These are phyloP conservation scores for Elgaria multicarinata DNA, from an alignment of 2,113 vertebrate species.

Conservation along the genomic window DNA sequence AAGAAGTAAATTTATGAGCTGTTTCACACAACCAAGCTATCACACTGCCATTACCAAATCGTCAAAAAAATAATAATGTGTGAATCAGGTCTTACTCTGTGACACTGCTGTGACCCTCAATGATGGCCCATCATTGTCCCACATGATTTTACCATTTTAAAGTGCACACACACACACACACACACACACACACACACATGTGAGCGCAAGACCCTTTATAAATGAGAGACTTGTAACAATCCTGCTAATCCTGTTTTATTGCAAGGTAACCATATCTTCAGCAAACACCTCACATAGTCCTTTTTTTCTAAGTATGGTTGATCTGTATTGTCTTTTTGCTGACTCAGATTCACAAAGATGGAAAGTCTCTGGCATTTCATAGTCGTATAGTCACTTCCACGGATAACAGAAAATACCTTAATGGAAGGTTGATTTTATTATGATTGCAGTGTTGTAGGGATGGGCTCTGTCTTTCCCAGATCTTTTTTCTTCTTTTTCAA, in stretches of 20 bases:
- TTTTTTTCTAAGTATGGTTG: slow-evolving; percentile 1
- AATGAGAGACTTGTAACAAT: slow-evolving; percentile 16
- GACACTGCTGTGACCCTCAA: background rate
- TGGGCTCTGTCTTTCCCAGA: background rate
- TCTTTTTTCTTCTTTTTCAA: background rate
- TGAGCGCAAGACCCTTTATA: background rate
- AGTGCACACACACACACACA: background rate
- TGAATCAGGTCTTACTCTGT: background rate
- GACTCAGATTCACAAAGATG: slow-evolving; percentile 19
- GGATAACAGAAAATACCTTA: slow-evolving; percentile 15
- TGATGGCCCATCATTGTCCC: background rate
- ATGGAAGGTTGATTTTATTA: slow-evolving; percentile 15
- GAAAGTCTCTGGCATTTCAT: slow-evolving; percentile 4
- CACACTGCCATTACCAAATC: background rate
- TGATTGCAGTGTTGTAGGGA: background rate
- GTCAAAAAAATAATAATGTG: background rate
- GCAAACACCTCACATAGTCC: slow-evolving; percentile 24
- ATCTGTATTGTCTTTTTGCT: slow-evolving; percentile 4
- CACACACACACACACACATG: no score
- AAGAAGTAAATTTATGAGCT: background rate
- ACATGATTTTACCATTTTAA: background rate
- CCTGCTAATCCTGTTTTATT: slow-evolving; percentile 41
- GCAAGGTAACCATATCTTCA: slow-evolving; percentile 8
- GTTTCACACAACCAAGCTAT: background rate
- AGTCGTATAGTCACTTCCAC: slow-evolving; percentile 3